Base-by-base conservation (phyloP, 2,888 invertebrate species). In the Miltochrista miniata region DNA sequence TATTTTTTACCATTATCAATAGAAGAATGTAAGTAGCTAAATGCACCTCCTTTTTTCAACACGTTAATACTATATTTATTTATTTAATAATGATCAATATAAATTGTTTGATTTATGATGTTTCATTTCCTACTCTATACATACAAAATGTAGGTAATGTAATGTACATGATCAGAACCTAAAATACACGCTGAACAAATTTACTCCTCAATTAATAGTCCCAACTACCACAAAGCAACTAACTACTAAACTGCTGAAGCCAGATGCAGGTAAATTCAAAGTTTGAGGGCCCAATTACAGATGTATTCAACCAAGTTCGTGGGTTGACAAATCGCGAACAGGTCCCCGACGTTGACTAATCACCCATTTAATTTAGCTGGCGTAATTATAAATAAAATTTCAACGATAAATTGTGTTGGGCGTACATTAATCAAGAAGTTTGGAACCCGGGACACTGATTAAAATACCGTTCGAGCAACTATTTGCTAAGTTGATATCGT, bases 351-450 rank as follows among this genome's bases (percentile, higher is more conserved):
- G 75, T 87, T 90, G 90, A 91, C 85, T 90, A 90, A 90, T 90
- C 81, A 83, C 81, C 76, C 75, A 71, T 88, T 91, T 90, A 90
- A 90, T 90, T 90, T 88, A 82, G 86, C 80, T 78, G 73, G 83
- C 78, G 87, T 90, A 90, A 91, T 91, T 91, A 91, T 90, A 90
- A 90, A 90, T 90, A 91, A 91, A 91, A 90, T 90, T 91, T 90
- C 79, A 78, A 81, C 91, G 82, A 90, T 91, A 91, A 91, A 90
- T 90, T 90, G 81, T 65, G 56, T 78, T 79, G 79, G 84, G 76
- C 82, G 85, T 76, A 81, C 90, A 92, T 92, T 92, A 92, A 92
- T 92, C 92, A 92, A 91, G 90, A 92, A 92, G 89, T 92, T 92
- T 53, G 41, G 52, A 48, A 48, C 40, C 29, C 31, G 85, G 84